These are phyloP conservation scores for Muntiacus reevesi DNA, from an alignment of 2,113 vertebrate species.

Conservation along the genomic window DNA sequence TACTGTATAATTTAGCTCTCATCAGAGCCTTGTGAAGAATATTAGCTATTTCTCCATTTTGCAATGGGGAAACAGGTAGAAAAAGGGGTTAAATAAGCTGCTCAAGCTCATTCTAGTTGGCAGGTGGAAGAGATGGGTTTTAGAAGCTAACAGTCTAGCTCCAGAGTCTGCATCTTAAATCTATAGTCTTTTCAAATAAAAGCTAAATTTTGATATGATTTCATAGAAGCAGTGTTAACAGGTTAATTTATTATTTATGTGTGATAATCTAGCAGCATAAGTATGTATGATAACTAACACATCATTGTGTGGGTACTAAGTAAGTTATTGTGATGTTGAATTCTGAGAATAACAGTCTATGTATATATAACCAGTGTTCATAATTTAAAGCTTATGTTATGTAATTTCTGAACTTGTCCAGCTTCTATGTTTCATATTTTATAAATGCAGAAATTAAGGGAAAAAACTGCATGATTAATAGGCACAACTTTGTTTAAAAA, in stretches of 20 bases:
- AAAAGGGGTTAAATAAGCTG: background rate
- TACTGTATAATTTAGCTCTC: background rate
- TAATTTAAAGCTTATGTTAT: background rate
- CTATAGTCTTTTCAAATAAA: background rate
- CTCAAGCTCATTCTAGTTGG: background rate
- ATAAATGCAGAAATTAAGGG: background rate
- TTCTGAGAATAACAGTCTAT: background rate
- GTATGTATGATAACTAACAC: background rate
- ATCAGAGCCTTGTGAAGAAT: background rate
- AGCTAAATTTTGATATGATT: background rate
- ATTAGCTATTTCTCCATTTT: background rate
- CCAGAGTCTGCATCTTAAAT: background rate
- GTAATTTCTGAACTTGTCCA: background rate
- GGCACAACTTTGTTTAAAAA: background rate
- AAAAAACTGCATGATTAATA: background rate
- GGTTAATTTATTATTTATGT: background rate
- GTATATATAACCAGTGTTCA: background rate
- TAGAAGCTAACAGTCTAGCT: background rate
- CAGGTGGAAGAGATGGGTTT: background rate
- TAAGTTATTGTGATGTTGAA: background rate
- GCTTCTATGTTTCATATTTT: background rate
- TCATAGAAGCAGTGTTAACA: background rate
- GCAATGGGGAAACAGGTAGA: background rate
- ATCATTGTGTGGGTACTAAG: background rate
- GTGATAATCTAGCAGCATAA: background rate